Base-by-base conservation (phyloP, 1,140 invertebrate genomes). In the Drosophila repletoides region DNA sequence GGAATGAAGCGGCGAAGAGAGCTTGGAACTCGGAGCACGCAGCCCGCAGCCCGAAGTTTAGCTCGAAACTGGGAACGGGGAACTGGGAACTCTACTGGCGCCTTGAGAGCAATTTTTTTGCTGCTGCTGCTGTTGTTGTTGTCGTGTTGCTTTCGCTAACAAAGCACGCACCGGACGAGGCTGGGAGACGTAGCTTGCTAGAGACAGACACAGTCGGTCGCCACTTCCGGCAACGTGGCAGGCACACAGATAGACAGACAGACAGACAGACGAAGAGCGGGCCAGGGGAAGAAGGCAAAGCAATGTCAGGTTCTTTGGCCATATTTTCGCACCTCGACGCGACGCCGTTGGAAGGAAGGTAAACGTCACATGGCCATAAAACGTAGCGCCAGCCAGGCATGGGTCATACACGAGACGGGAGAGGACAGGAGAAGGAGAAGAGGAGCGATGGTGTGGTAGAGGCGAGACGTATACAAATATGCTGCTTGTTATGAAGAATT, bases 81-180 rank as follows among this genome's bases (percentile, higher is more conserved):
- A 2, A 4, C n/a, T 17, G 15, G 17, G 15, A 22, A 22, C 33
- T 40, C 49, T 56, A 65, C 55, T 59, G 64, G 69, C 77, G 81
- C 77, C 77, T 81, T 53, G 77, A 81, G 77, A 81, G 79, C 70
- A 76, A 61, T 79, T 84, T 81, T 84, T 77, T 61, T 68, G 24
- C 53, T 22, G 10, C 21, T 21, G n/a, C 14, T 14, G 33, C 14
- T 12, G 31, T 51, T 40, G 45, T 48, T 15, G 22, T 26, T 58
- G 45, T 46, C 53, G 40, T 24, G 24, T 60, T 68, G 40, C 14
- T 76, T 83, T 41, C 58, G 70, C 66, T 77, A 84, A 79, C 79
- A 75, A 84, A 83, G 80, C 80, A 84, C 79, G 79, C 79, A 84
- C 80, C 56, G 68, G 48, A 38, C 49, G 51, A 61, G 61, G 22